A percentile compares a stretch with the other conserved stretches of the same genome.
Evolutionary conservation across 2,888 invertebrate genomes (phyloP).

Genomic region (Protodeltote pygarga): DNA sequence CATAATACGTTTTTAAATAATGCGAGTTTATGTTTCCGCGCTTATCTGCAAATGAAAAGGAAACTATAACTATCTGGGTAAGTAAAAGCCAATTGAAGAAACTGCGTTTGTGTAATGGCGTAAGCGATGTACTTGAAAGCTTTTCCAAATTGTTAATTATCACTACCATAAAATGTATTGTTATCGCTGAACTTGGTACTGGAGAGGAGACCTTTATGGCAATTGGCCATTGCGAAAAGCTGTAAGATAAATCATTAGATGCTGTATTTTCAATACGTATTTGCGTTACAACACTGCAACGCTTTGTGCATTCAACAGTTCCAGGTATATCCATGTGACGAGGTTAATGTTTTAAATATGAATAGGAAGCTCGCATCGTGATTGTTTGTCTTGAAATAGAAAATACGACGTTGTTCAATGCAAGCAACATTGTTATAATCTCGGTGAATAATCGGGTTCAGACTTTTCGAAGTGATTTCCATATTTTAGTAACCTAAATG

Average conservation of each 20-base stretch:
- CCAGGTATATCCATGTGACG: not conserved
- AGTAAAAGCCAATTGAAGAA: conserved; percentile 10
- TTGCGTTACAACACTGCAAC: not conserved
- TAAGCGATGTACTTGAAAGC: conserved; percentile 31
- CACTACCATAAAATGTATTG: conserved; percentile 13
- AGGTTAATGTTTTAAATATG: conserved; percentile 1
- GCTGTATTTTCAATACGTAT: too few relatives aligned
- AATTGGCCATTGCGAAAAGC: conserved; percentile 12
- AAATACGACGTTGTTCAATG: not conserved
- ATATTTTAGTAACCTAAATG: too few relatives aligned
- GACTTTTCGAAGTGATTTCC: not conserved
- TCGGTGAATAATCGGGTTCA: not conserved
- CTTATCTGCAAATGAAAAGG: conserved; percentile 19
- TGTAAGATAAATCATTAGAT: conserved; percentile 10
- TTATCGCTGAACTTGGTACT: conserved; percentile 16
- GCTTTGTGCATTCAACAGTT: not conserved
- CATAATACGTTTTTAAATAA: conserved; percentile 33
- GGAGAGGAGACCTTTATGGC: conserved; percentile 11
- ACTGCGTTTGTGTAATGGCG: conserved; percentile 5
- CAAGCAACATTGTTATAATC: not conserved
- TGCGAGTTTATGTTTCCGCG: conserved; percentile 9
- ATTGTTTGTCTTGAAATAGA: not conserved
- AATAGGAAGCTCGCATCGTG: not conserved
- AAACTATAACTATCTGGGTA: conserved; percentile 16
- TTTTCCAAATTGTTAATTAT: conserved; percentile 25